Evolutionary conservation across 2,888 invertebrate genomes (phyloP).

Genomic region (Macrophya alboannulata): DNA sequence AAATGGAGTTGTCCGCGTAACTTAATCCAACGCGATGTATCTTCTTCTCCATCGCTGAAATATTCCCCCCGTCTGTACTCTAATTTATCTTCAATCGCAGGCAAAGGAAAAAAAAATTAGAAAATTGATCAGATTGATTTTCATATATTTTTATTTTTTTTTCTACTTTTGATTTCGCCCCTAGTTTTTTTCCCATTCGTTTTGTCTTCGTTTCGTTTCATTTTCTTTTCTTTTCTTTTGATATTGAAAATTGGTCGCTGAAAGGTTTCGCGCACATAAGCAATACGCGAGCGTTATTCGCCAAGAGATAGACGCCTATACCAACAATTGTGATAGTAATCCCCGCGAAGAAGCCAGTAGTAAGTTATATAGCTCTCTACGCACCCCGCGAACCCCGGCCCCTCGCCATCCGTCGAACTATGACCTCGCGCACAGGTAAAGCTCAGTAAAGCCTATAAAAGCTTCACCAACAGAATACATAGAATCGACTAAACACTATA

Average conservation of each 20-base stretch:
- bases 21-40: background rate
- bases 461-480: slow-evolving; percentile 65
- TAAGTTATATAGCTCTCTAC: background rate
- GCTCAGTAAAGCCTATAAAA: slow-evolving; percentile 64
- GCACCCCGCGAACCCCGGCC: background rate
- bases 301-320: background rate
- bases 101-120: no score
- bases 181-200: no score
- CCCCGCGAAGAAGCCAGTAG: slow-evolving; percentile 24
- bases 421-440: slow-evolving; percentile 57
- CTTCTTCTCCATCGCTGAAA: background rate
- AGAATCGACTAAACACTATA: slow-evolving; percentile 60
- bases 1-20: slow-evolving; percentile 30
- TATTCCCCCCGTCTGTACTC: background rate
- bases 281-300: background rate
- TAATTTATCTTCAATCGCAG: no score
- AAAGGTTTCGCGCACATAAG: slow-evolving; percentile 4
- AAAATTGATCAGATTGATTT: no score
- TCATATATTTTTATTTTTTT: no score
- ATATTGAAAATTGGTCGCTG: background rate
- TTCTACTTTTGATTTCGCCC: no score
- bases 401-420: slow-evolving; percentile 46
- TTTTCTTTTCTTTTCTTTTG: background rate
- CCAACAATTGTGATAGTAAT: slow-evolving; percentile 24
- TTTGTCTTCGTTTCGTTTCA: no score